Conservation (phyloP, 2,888 invertebrate species). For the Drosophila borborema region DNA sequence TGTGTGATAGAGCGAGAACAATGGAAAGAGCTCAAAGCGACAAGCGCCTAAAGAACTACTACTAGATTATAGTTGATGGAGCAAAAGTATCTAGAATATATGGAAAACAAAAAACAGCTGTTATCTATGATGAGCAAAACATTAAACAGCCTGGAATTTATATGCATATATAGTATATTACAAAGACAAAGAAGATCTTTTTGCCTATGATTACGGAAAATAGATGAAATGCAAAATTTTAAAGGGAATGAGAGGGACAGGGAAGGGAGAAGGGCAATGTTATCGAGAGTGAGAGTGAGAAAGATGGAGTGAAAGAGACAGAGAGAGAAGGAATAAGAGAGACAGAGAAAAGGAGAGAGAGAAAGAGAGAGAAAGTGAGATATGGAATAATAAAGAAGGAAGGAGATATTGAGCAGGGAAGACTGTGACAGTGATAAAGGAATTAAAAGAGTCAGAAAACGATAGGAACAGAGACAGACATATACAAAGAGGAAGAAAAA, state of each 20-base stretch:
- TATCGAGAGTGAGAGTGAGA: no score
- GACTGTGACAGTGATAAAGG: no score
- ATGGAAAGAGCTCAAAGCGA: not conserved
- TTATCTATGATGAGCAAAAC: not conserved
- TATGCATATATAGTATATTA: not conserved
- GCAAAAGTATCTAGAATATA: not conserved
- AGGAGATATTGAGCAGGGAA: no score
- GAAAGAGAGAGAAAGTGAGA: not conserved
- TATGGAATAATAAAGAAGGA: no score
- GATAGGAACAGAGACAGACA: not conserved
- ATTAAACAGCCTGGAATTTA: not conserved
- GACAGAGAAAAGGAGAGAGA: no score
- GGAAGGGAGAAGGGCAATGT: no score
- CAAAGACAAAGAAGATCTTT: not conserved
- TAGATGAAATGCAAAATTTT: not conserved
- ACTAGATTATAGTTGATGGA: not conserved
- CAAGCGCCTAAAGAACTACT: constrained; percentile 9
- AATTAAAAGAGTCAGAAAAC: no score
- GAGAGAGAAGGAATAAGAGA: no score
- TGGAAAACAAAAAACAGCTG: not conserved
- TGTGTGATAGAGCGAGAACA: not conserved
- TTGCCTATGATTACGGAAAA: not conserved
- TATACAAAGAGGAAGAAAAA: not conserved
- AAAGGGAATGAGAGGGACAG: no score
- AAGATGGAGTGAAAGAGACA: no score